Percentiles rank a stretch among this genome's conserved stretches.
These are phyloP conservation scores for Pachydiplax longipennis DNA, from an alignment of 2,888 invertebrate species.

Conservation along the genomic window DNA sequence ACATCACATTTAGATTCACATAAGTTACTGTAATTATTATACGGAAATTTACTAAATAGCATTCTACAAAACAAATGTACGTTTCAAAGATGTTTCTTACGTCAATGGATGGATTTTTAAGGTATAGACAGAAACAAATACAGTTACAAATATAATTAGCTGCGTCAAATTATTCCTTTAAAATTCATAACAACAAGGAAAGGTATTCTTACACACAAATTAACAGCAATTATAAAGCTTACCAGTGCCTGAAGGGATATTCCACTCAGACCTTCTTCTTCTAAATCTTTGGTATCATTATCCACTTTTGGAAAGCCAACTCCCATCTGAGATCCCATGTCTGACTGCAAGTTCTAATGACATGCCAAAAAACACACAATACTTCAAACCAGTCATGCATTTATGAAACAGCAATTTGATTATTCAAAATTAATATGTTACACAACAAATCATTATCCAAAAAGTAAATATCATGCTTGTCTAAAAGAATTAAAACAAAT, in stretches of 20 bases:
- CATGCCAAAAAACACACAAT: constrained; percentile 37
- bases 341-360: constrained; percentile 22
- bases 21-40: no score
- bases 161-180: no score
- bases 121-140: no score
- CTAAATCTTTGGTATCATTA: constrained; percentile 9
- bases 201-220: no score
- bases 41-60: no score
- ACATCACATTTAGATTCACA: no score
- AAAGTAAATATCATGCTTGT: neutral
- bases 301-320: constrained; percentile 11
- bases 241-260: constrained; percentile 23
- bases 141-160: no score
- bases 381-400: constrained; percentile 23
- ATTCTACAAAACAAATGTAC: no score
- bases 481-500: neutral
- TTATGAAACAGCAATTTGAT: neutral
- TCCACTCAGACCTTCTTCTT: constrained; percentile 35
- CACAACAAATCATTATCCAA: neutral
- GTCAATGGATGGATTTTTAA: no score
- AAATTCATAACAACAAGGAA: no score
- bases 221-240: neutral
- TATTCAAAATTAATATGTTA: neutral
- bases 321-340: constrained; percentile 37
- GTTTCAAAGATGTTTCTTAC: no score